Base-by-base conservation (phyloP, 2,888 invertebrate genomes). In the Scrobipalpa atriplicella region DNA sequence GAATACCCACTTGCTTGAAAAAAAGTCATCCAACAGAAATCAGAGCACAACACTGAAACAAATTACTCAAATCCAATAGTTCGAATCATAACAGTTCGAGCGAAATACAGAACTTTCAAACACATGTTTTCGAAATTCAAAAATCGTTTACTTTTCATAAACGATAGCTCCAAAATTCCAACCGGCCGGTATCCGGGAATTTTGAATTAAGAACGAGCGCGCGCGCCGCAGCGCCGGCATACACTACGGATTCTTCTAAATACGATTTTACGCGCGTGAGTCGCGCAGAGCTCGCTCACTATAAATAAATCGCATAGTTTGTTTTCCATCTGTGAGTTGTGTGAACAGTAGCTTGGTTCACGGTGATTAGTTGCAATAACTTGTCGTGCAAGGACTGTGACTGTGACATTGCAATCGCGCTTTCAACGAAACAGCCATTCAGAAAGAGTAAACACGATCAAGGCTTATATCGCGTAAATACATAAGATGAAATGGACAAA, bases 221-320 rank as follows among this genome's bases (percentile, higher is more conserved):
- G 84, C 86, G 84, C 87, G 82, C 83, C 78, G 81, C 76, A 75
- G 73, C 77, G 73, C 78, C 56, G 68, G 52, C 19, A 72, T 70
- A 74, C 72, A 83, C 80, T 80, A 79, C 78, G 71, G 75, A 74
- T 73, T 80, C 81, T 74, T 78, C 83, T 85, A 84, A 85, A 82
- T 80, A 78, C 76, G 73, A 71, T 71, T 78, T 82, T 77, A 78
- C 81, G 82, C 80, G 81, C 79, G 75, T 75, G 81, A 79, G 79
- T 78, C 75, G 78, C 71, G 73, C n/a, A n/a, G 36, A 58, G 75
- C 75, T 77, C 72, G 74, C 78, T 77, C 73, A 75, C 85, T 88
- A 88, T 87, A 84, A 87, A 89, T 89, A 89, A 82, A 78, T 77
- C 77, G 76, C 74, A 75, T 75, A 36, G 63, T 62, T 62, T 29